These are phyloP conservation scores for Euphysa ruthae DNA, from an alignment of 30 jellyfish, hydroid and myxozoan genomes.

Conservation along the genomic window DNA sequence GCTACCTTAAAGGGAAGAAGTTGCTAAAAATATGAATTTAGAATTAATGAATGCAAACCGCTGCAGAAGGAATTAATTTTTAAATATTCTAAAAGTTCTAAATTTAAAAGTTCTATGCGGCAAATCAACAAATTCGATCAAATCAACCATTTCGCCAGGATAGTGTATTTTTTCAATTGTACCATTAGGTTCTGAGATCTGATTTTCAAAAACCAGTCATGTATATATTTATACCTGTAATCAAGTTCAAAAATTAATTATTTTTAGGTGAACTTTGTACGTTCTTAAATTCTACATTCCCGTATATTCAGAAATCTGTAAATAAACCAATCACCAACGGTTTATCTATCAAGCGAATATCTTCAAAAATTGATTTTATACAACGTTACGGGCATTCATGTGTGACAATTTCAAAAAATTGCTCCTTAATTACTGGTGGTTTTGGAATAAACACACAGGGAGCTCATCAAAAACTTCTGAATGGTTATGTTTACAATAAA, in stretches of 20 bases:
- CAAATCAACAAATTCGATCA: no score
- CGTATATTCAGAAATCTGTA: neutral
- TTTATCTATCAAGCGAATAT: neutral
- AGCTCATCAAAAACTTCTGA: slow-evolving; percentile 41
- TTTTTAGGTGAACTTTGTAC: neutral
- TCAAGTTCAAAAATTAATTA: neutral
- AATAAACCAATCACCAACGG: neutral
- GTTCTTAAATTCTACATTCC: neutral
- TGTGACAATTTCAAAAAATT: neutral
- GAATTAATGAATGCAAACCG: no score
- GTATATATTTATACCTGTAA: no score
- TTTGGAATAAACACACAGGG: slow-evolving; percentile 44
- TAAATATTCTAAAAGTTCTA: no score
- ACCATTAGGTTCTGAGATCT: neutral
- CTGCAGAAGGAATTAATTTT: no score
- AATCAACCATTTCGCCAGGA: no score
- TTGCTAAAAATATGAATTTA: no score
- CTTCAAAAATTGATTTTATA: neutral
- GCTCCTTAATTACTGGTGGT: slow-evolving; percentile 45
- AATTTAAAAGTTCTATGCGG: no score
- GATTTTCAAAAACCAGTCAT: no score
- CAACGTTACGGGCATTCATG: slow-evolving; percentile 63
- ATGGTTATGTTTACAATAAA: slow-evolving; percentile 14
- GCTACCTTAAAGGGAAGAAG: no score
- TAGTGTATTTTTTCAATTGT: no score